Conservation (phyloP, 2,797 vertebrate species). For the Molothrus ater region DNA sequence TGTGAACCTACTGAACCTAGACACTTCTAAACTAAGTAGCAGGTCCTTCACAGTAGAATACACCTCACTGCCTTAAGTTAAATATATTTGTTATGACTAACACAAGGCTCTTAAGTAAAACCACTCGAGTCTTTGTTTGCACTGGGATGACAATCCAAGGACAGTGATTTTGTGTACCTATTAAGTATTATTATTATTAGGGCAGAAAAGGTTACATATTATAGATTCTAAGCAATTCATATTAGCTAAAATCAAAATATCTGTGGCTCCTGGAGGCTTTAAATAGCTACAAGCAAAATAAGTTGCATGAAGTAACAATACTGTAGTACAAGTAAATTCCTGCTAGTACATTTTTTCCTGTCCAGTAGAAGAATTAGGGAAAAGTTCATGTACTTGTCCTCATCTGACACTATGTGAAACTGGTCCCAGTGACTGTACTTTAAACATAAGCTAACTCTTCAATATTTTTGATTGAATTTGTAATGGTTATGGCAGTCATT, state of each 20-base stretch:
- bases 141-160: neutral
- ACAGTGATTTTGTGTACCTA: neutral
- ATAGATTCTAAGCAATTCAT: neutral
- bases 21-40: neutral
- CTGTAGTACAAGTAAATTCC: neutral
- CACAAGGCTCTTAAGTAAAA: neutral
- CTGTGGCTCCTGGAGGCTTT: neutral
- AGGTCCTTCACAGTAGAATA: neutral
- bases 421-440: neutral
- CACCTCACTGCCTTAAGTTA: neutral
- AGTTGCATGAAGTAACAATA: neutral
- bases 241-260: neutral
- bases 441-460: neutral
- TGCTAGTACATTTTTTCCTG: neutral
- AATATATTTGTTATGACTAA: slow-evolving; percentile 24
- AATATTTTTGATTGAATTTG: neutral
- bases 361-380: neutral
- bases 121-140: neutral
- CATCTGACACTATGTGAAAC: neutral
- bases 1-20: neutral
- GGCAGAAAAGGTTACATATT: neutral
- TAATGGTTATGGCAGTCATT: neutral
- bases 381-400: neutral
- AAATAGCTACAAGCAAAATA: neutral
- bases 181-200: neutral